Evolutionary conservation across 2,888 invertebrate species (phyloP), one percentile per base, ranked within the genome.

Genomic region (Willowsia nigromaculata): DNA sequence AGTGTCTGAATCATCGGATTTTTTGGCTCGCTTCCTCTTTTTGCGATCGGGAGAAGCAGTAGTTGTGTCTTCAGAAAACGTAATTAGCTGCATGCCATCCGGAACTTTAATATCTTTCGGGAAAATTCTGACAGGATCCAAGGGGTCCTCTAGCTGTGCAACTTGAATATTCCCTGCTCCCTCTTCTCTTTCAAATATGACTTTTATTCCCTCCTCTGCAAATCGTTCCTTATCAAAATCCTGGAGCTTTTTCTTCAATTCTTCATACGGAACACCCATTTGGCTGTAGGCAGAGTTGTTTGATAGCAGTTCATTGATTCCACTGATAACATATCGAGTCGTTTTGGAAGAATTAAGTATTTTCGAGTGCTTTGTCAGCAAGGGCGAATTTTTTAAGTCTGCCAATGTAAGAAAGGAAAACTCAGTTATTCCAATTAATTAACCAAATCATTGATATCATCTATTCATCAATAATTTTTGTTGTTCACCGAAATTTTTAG

Each of bases 261-360:
- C 96, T 85, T 94, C 94, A 89, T 95, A 95, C n/a, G 96, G 96
- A 89, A 97, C 96, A 25, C 96, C 96, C 93, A 95, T 95, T 93
- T 96, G 96, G 88, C 96, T 94, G 93, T 96, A 96, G 93, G 95
- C 96, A 84, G 96, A 96, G 93, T 96, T 96, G 93, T 95, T 95
- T 91, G 96, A 95, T 90, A 96, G 96, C 43, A 96, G 94, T 93
- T 96, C 96, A 81, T 96, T 96, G 90, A 96, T 96, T 27, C 96
- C 96, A 91, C 96, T 95, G 74, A 96, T 95, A 90, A 96, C 95
- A 92, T 96, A 94, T 68, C 92, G 91, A 30, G 93, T 93, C 11
- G 93, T 90, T 93, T 94, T 92, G 93, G 94, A 84, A 93, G 93
- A 92, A 93, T 94, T 92, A 93, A 95, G 93, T 93, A 93, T 95